phyloP scores from a whole-genome alignment of 2,888 invertebrate species.

The Neoascia interrupta region DNA sequence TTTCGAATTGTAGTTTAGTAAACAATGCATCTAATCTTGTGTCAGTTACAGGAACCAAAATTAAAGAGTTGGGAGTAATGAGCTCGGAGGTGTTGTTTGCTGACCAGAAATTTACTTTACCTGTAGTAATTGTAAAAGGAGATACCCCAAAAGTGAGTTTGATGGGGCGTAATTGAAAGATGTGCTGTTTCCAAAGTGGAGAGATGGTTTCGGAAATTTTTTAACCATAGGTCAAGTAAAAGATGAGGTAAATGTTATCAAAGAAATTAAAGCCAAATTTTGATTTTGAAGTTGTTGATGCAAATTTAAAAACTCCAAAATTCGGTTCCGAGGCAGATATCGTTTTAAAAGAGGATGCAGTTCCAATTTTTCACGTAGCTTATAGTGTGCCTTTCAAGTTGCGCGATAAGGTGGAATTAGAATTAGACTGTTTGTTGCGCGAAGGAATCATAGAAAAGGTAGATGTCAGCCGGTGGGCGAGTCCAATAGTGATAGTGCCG shows the following conservation, averaged over 20 bases:
- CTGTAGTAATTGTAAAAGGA: slow-evolving; percentile 6
- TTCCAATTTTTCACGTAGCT: slow-evolving; percentile 36
- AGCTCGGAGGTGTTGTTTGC: neutral
- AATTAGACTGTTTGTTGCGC: slow-evolving; percentile 38
- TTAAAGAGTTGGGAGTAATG: slow-evolving; percentile 9
- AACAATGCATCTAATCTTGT: neutral
- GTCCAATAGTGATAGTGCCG: slow-evolving; percentile 54
- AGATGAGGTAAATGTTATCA: slow-evolving; percentile 5
- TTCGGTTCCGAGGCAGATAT: slow-evolving; percentile 32
- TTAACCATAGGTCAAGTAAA: neutral
- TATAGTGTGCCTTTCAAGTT: slow-evolving; percentile 57
- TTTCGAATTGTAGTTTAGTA: neutral
- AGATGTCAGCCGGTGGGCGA: slow-evolving; percentile 46
- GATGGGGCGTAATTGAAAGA: slow-evolving; percentile 2
- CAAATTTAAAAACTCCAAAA: slow-evolving; percentile 28
- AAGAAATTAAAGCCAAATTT: neutral
- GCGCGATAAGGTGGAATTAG: slow-evolving; percentile 22
- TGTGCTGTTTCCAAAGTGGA: neutral
- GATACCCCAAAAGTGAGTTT: slow-evolving; percentile 2
- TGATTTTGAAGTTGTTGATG: neutral
- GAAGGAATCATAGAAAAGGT: slow-evolving; percentile 47
- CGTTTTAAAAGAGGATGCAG: slow-evolving; percentile 15
- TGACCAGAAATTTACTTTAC: neutral
- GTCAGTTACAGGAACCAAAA: slow-evolving; percentile 12
- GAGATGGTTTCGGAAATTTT: neutral